These are phyloP conservation scores for Pantherophis vulpinus DNA, from an alignment of 2,797 vertebrate genomes.

Conservation along the genomic window DNA sequence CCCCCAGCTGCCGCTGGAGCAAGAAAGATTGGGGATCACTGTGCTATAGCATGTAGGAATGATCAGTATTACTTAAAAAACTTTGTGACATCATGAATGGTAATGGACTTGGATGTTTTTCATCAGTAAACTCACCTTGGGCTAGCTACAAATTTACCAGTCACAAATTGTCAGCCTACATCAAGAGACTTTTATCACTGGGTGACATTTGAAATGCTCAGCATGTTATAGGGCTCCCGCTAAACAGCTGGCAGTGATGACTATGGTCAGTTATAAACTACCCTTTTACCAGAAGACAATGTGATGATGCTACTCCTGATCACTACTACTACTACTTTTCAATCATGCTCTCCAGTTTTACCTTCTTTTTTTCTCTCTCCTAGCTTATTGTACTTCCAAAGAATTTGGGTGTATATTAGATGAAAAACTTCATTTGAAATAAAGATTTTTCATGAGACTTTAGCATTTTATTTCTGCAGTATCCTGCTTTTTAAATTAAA, in stretches of 20 bases:
- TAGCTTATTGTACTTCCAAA: background rate
- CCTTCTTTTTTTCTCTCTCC: background rate
- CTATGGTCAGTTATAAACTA: background rate
- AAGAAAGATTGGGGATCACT: background rate
- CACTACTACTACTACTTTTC: background rate
- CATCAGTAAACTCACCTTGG: background rate
- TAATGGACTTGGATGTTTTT: background rate
- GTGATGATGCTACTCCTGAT: background rate
- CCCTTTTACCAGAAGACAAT: background rate
- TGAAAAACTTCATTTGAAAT: background rate
- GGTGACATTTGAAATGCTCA: background rate
- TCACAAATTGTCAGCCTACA: background rate
- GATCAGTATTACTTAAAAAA: background rate
- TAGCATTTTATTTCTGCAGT: background rate
- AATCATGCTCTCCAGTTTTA: background rate
- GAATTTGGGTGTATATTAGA: background rate
- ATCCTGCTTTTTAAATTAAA: background rate
- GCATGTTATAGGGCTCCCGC: background rate
- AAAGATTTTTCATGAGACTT: background rate
- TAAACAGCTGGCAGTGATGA: background rate
- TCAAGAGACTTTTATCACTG: background rate
- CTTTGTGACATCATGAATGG: background rate
- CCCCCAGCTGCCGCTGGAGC: background rate
- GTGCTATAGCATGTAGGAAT: background rate
- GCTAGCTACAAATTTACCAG: background rate